Evolutionary conservation across 1,140 invertebrate genomes (phyloP).

Genomic region (Panagrolaimus sp.): DNA sequence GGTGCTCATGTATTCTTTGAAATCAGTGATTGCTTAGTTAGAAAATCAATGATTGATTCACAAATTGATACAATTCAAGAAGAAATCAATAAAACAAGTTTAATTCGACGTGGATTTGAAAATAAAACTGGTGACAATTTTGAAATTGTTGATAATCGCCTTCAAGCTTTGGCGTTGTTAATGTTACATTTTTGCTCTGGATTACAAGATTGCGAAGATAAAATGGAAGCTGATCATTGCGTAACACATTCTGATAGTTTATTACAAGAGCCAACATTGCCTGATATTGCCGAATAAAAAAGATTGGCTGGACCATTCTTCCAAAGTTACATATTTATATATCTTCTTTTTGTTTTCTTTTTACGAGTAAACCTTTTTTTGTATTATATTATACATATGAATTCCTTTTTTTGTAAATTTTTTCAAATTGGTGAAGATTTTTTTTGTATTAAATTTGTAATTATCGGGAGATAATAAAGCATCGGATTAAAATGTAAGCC

Average conservation of each 20-base stretch:
- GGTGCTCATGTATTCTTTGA: constrained; percentile 70
- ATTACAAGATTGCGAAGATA: constrained; percentile 63
- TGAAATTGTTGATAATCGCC: constrained; percentile 61
- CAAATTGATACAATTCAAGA: constrained; percentile 55
- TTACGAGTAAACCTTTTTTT: too few species aligned
- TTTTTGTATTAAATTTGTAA: too few species aligned
- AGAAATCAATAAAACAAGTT: constrained; percentile 52
- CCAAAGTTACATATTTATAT: too few species aligned
- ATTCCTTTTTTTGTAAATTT: too few species aligned
- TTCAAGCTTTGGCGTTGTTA: constrained; percentile 72
- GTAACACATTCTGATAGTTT: constrained; percentile 38
- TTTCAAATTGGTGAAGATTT: too few species aligned
- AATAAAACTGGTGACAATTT: constrained; percentile 62
- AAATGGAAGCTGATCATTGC: constrained; percentile 65
- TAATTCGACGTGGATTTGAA: constrained; percentile 50
- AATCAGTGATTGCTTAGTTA: constrained; percentile 56
- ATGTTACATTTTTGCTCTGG: constrained; percentile 79
- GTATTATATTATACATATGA: too few species aligned
- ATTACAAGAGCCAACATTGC: background rate
- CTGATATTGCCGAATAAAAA: constrained; percentile 15
- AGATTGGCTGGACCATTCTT: too few species aligned
- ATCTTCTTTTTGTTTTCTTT: too few species aligned
- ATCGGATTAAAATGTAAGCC: background rate
- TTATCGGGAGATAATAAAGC: background rate
- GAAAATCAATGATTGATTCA: constrained; percentile 60